Conservation (phyloP, 2,797 vertebrate species). For the Silurus lanzhouensis region DNA sequence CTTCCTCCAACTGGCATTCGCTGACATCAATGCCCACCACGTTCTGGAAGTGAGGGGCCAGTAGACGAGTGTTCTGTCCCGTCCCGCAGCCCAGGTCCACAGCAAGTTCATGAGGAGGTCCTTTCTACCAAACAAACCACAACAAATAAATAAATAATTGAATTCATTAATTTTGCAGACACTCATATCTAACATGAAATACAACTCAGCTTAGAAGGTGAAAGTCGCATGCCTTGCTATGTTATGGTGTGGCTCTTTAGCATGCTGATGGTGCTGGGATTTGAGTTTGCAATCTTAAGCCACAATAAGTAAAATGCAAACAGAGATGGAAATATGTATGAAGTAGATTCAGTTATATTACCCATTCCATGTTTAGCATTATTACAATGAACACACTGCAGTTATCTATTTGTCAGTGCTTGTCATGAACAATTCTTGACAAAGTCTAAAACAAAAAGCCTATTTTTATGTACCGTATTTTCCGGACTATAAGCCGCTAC, state of each 20-base stretch:
- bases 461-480: no score
- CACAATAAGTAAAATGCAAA: background rate
- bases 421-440: no score
- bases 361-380: no score
- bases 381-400: no score
- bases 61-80: constrained; percentile 67
- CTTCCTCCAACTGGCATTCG: constrained; percentile 70
- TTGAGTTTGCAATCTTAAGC: background rate
- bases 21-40: constrained; percentile 75
- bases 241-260: background rate
- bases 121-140: constrained; percentile 59
- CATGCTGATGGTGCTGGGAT: background rate
- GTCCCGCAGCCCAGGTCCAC: constrained; percentile 79
- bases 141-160: background rate
- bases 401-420: background rate
- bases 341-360: no score
- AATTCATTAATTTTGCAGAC: background rate
- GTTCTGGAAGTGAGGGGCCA: constrained; percentile 70
- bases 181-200: background rate
- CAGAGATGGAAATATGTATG: no score
- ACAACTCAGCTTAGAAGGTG: background rate
- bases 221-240: background rate
- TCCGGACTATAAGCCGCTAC: no score
- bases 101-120: constrained; percentile 64
- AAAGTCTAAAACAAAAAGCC: no score